Evolutionary conservation across 2,888 invertebrate species (phyloP).

Genomic region (Seladonia tumulorum): DNA sequence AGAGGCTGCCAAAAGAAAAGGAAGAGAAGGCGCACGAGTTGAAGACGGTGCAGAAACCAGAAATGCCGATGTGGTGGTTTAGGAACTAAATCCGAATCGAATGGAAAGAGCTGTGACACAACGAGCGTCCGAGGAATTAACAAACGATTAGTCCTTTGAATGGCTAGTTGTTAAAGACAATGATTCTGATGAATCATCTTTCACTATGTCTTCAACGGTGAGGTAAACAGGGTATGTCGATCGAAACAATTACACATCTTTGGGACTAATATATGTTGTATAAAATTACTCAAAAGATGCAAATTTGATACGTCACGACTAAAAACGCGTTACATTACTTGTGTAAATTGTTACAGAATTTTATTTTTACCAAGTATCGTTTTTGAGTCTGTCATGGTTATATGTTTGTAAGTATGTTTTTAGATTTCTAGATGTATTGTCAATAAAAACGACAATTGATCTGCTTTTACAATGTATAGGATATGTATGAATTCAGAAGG

Average conservation of each 20-base stretch:
- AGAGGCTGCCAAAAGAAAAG: slow-evolving; percentile 22
- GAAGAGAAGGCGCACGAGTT: slow-evolving; percentile 8
- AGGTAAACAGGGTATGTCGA: neutral
- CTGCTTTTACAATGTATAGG: neutral
- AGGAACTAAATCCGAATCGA: neutral
- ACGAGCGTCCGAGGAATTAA: fast-evolving
- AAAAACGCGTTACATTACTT: neutral
- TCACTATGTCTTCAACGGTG: neutral
- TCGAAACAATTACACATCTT: neutral
- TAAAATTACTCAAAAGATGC: neutral
- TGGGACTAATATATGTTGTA: neutral
- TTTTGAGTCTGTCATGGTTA: neutral
- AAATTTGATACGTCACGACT: neutral
- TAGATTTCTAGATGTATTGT: neutral
- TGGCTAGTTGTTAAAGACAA: neutral
- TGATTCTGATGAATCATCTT: no score
- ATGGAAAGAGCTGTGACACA: neutral
- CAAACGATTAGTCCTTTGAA: neutral
- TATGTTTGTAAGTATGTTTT: neutral
- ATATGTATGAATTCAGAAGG: neutral
- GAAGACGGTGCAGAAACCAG: slow-evolving; percentile 3
- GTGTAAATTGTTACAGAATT: neutral
- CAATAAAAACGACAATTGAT: neutral
- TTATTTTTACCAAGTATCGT: neutral
- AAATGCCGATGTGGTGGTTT: slow-evolving; percentile 21